Evolutionary conservation across 2,797 vertebrate genomes (phyloP).

Genomic region (Eidolon dupreanum): DNA sequence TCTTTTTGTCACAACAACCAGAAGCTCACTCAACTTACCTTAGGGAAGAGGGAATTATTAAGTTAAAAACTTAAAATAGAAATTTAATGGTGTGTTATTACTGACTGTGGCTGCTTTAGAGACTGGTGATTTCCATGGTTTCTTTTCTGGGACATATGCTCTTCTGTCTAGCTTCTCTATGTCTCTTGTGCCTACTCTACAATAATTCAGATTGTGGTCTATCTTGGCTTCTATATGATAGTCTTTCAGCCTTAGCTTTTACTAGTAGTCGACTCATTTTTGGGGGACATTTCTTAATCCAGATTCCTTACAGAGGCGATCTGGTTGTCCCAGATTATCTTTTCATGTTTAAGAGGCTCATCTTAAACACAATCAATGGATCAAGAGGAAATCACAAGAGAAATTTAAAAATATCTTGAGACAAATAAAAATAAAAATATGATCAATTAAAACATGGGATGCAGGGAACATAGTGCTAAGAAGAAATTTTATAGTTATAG

Average conservation of each 20-base stretch:
- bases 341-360: not conserved
- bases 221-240: not conserved
- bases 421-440: not conserved
- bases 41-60: not conserved
- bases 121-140: rapidly evolving
- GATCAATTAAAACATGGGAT: not conserved
- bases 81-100: not conserved
- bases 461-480: not conserved
- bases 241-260: not conserved
- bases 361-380: not conserved
- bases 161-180: not conserved
- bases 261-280: not conserved
- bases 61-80: not conserved
- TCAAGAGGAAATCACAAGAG: not conserved
- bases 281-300: not conserved
- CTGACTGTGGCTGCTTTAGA: not conserved
- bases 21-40: not conserved
- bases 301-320: not conserved
- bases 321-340: not conserved
- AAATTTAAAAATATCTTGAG: not conserved
- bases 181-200: not conserved
- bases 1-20: not conserved
- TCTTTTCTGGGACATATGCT: not conserved
- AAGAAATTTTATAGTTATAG: not conserved
- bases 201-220: not conserved